Evolutionary conservation across 2,888 invertebrate genomes (phyloP).

Genomic region (Dryadula phaetusa): DNA sequence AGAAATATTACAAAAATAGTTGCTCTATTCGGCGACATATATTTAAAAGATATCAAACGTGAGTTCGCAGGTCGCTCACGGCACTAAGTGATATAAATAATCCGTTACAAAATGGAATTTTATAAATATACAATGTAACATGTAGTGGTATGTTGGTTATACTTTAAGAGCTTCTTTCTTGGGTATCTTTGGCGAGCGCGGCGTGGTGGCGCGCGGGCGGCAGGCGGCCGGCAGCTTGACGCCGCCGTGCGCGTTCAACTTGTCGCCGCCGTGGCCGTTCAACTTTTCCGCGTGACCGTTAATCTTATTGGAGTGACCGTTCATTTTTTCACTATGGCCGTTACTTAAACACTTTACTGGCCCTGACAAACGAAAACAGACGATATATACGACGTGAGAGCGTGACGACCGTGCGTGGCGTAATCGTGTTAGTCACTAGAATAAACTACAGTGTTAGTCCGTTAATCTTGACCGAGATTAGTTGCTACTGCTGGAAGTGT

Average conservation of each 20-base stretch:
- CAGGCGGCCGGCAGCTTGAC: slow-evolving; percentile 13
- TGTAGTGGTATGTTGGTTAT: slow-evolving; percentile 47
- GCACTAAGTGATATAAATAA: slow-evolving; percentile 31
- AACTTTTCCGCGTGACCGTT: slow-evolving; percentile 46
- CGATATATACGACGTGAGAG: slow-evolving; percentile 57
- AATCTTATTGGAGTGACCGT: slow-evolving; percentile 49
- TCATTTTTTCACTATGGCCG: slow-evolving; percentile 55
- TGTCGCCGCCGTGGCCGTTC: slow-evolving; percentile 48
- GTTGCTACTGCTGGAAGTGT: slow-evolving; percentile 65
- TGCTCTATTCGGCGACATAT: slow-evolving; percentile 74
- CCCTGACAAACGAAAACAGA: slow-evolving; percentile 74
- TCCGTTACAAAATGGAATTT: slow-evolving; percentile 70
- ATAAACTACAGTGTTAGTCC: slow-evolving; percentile 51
- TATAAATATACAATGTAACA: slow-evolving; percentile 65
- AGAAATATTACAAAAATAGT: slow-evolving; percentile 80
- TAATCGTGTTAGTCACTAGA: slow-evolving; percentile 67
- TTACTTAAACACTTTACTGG: slow-evolving; percentile 59
- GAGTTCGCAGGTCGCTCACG: slow-evolving; percentile 31
- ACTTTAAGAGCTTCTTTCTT: slow-evolving; percentile 76
- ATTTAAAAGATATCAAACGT: slow-evolving; percentile 29
- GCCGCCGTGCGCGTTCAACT: slow-evolving; percentile 50
- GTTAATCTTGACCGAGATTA: slow-evolving; percentile 55
- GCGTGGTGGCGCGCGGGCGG: slow-evolving; percentile 44
- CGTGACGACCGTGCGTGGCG: slow-evolving; percentile 66
- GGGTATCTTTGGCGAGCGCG: slow-evolving; percentile 79